Percentiles rank a stretch among this genome's conserved stretches.
Evolutionary conservation across 2,888 invertebrate genomes (phyloP).

Genomic region (Selenia dentaria): DNA sequence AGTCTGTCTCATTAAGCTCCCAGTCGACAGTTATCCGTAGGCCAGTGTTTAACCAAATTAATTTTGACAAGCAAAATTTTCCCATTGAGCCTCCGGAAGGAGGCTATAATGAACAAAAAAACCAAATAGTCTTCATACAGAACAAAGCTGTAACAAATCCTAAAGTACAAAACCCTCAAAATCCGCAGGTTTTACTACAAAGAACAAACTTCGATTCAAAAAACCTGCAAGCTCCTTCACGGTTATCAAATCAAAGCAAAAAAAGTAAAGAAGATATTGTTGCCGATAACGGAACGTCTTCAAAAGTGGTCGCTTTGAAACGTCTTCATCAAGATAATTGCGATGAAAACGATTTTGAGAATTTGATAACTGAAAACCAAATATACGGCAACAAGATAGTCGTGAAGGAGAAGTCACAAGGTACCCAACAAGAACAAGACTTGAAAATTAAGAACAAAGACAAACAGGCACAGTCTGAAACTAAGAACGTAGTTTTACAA

Average conservation of each 20-base stretch:
- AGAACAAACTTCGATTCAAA: conserved; percentile 71
- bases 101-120: conserved; percentile 62
- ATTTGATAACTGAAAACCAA: conserved; percentile 82
- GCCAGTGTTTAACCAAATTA: conserved; percentile 57
- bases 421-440: conserved; percentile 69
- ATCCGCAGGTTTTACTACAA: conserved; percentile 68
- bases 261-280: conserved; percentile 70
- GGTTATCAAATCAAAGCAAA: conserved; percentile 67
- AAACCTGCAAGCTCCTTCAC: conserved; percentile 80
- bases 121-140: conserved; percentile 70
- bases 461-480: conserved; percentile 50
- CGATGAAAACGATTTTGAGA: conserved; percentile 82
- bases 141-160: conserved; percentile 62
- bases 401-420: conserved; percentile 81
- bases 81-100: conserved; percentile 59
- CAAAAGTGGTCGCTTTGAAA: conserved; percentile 78
- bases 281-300: conserved; percentile 54
- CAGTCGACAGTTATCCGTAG: conserved; percentile 35
- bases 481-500: conserved; percentile 68
- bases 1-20: conserved; percentile 32
- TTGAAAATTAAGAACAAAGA: conserved; percentile 59
- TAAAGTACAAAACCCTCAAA: conserved; percentile 63
- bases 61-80: conserved; percentile 53
- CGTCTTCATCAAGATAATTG: conserved; percentile 76
- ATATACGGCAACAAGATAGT: conserved; percentile 83